Evolutionary conservation across 2,888 invertebrate genomes (phyloP), one percentile per base, ranked within the genome.

Genomic region (Podotricha telesiphe): DNA sequence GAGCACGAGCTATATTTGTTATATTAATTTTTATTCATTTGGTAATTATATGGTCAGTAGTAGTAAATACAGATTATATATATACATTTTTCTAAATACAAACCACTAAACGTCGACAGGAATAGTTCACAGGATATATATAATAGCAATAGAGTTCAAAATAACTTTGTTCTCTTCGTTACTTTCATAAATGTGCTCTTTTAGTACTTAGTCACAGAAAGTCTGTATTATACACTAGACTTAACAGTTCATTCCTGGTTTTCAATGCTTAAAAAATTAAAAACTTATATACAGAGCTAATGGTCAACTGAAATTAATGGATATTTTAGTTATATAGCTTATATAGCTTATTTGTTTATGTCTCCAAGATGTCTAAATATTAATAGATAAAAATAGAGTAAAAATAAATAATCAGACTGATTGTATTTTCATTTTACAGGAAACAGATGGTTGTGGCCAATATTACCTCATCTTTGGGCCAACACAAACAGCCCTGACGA

Each of bases 391-490:
- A 10, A 8, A 5, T 1, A 28, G 8, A 28, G 13, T 20, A 13
- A n/a, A 28, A 15, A 19, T 42, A 47, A 28, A 13, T 2, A 34
- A 20, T 47, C 2, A 2, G 2, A 10, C 13, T 34, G 2, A 17
- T 34, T 19, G 6, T 15, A 19, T 42, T 45, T 53, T 53, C 6
- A 40, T 65, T 45, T 73, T 89, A n/a, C 88, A 95, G 95, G 89
- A 74, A 93, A 94, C 78, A 87, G 87, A 67, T 94, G 94, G 94
- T 78, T 95, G 22, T 95, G 95, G 95, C 95, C 95, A 1, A 89
- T 93, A 22, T 85, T 95, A 76, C 93, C 93, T 56, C 95, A 95
- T 79, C 87, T 94, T 65, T 95, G 95, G 95, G 95, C 95, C 13
- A 94, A 95, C 80, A 93, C 91, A 0, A 93, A 93, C 78, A 83